phyloP scores from a whole-genome alignment of 2,888 invertebrate species.

The Merodon equestris region DNA sequence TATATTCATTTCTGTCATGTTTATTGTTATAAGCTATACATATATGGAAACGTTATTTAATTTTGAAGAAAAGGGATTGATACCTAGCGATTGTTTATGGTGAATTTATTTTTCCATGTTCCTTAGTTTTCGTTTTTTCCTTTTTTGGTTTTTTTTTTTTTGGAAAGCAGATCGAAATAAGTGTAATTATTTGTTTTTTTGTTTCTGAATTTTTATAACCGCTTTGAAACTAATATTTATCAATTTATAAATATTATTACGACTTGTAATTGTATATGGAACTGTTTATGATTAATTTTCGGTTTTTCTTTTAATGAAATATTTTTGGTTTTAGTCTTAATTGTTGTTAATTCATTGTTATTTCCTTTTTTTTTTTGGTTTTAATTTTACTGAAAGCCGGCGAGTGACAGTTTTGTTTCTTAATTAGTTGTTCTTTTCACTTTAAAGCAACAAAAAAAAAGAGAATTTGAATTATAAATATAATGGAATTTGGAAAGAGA shows the following conservation, averaged over 20 bases:
- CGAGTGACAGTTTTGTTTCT: slow-evolving; percentile 57
- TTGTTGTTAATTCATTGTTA: slow-evolving; percentile 54
- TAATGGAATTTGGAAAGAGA: slow-evolving; percentile 51
- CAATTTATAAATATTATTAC: slow-evolving; percentile 9
- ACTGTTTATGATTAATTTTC: slow-evolving; percentile 1
- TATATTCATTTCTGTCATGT: slow-evolving; percentile 56
- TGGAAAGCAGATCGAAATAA: slow-evolving; percentile 42
- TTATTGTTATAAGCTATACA: slow-evolving; percentile 54
- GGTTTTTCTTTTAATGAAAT: background rate
- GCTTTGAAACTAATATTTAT: slow-evolving; percentile 26
- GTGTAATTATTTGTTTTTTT: slow-evolving; percentile 42
- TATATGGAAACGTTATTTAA: slow-evolving; percentile 59
- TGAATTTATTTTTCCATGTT: slow-evolving; percentile 21
- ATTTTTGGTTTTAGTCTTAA: slow-evolving; percentile 25
- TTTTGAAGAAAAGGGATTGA: slow-evolving; percentile 26
- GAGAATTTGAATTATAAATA: slow-evolving; percentile 34
- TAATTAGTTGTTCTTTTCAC: slow-evolving; percentile 48
- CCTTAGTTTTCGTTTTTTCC: slow-evolving; percentile 29
- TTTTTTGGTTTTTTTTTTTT: slow-evolving; percentile 6
- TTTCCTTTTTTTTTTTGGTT: slow-evolving; percentile 21
- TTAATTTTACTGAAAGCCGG: slow-evolving; percentile 47
- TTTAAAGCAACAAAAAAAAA: no score
- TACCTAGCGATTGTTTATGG: slow-evolving; percentile 41
- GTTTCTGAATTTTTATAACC: slow-evolving; percentile 19
- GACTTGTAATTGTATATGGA: slow-evolving; percentile 39